Percentiles rank a stretch among this genome's conserved stretches.
Conservation (phyloP, 2,113 vertebrate species). For the Trichechus manatus region DNA sequence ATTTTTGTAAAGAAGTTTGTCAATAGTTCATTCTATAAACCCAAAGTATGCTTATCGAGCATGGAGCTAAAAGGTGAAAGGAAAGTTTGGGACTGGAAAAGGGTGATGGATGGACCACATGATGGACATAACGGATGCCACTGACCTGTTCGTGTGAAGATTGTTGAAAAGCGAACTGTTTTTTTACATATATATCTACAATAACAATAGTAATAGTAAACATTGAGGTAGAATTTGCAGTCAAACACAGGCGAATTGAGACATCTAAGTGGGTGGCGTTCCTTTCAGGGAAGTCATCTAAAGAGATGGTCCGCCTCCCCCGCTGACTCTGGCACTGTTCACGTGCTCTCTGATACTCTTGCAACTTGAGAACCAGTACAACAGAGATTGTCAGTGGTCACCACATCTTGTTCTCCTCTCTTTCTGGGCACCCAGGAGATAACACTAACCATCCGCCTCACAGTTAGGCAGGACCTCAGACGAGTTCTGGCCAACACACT, state of each 20-base stretch:
- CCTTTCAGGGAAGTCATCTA: neutral
- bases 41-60: neutral
- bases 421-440: neutral
- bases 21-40: conserved; percentile 5
- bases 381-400: neutral
- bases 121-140: neutral
- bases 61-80: neutral
- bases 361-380: neutral
- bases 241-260: neutral
- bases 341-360: too few relatives aligned
- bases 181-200: neutral
- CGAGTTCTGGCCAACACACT: neutral
- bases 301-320: neutral
- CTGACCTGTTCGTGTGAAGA: neutral
- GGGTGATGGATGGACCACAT: neutral
- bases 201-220: neutral
- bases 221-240: neutral
- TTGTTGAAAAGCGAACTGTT: neutral
- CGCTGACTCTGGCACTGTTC: neutral
- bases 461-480: neutral
- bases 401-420: neutral
- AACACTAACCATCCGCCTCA: neutral
- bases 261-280: too few relatives aligned
- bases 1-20: neutral
- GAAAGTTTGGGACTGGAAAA: neutral